Percentiles rank a stretch among this genome's conserved stretches.
phyloP scores from a whole-genome alignment of 2,888 invertebrate genomes.

The Eupsilia transversa region DNA sequence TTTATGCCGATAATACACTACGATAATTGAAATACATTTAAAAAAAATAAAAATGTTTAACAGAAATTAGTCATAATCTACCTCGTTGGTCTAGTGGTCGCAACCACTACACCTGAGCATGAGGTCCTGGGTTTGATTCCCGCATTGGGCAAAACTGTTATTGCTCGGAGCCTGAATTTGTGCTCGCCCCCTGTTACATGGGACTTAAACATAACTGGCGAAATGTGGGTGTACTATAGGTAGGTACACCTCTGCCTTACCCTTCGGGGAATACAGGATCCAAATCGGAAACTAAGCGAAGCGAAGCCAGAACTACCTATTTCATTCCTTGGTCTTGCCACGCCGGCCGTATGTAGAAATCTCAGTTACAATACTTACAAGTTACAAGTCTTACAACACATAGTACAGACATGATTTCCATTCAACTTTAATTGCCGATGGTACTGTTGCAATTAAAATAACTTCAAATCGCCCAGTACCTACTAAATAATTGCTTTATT shows the following conservation, averaged over 20 bases:
- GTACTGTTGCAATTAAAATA: constrained; percentile 50
- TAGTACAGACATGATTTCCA: constrained; percentile 43
- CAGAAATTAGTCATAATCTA: background rate
- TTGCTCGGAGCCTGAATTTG: background rate
- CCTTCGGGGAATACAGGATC: background rate
- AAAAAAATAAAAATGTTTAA: no score
- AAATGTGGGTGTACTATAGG: background rate
- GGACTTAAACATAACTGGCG: background rate
- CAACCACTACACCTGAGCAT: background rate
- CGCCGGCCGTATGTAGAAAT: constrained; percentile 24
- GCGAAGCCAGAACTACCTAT: background rate
- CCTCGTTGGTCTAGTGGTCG: background rate
- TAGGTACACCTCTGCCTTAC: background rate
- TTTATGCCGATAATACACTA: background rate
- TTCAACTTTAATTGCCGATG: constrained; percentile 54
- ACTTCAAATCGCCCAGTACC: constrained; percentile 35
- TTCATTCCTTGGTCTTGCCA: background rate
- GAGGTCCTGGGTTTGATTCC: background rate
- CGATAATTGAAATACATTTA: background rate
- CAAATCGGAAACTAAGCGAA: constrained; percentile 2
- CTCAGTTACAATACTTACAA: constrained; percentile 24
- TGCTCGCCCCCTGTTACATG: background rate
- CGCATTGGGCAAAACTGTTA: background rate
- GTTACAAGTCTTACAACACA: constrained; percentile 44
- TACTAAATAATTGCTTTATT: constrained; percentile 37